Base-by-base conservation (phyloP, 2,797 vertebrate species). In the Paedocypris micromegethes region DNA sequence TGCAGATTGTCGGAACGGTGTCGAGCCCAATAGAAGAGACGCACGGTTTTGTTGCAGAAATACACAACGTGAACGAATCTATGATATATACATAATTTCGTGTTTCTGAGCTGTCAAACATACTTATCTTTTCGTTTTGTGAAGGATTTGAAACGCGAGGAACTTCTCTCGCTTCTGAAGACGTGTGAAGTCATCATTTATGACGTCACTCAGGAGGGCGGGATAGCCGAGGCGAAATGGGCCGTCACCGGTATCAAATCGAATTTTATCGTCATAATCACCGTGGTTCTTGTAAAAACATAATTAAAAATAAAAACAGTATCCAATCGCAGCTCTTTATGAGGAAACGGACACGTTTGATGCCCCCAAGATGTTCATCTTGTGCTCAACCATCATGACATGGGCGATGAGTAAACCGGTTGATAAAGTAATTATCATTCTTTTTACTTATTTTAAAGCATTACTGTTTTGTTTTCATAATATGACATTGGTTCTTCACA, bases 321-420 rank as follows among this genome's bases (percentile, higher is more conserved):
- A 3, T 75, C 40, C n/a, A 2, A 70, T 74, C 73, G 5, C 67
- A 98, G 96, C 90, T 0, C 83, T 98, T 48, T 88, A 88, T 55
- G 77, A 75, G 5, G 80, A 92, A 74, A 78, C 87, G 23, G 64
- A 71, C 3, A 67, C 56, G 72, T 97, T 97, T 72, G 58, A 77
- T 72, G 81, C 78, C 70, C 84, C 83, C 0, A 98, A 98, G 82
- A 64, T 86, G 45, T 98, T 97, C 75, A 92, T 98, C 74, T 88
- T 98, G 2, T 39, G 98, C 62, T 97, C 96, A 66, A 93, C 93
- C 0, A 81, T 94, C 80, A 92, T 98, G 94, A 97, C 88, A 0
- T 98, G 96, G 96, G 91, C 89, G 0, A 84, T 84, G 65, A 94
- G 87, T 79, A 93, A 89, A 77, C 79, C 83, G 0, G 38, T 81